phyloP scores from a whole-genome alignment of 2,888 invertebrate genomes.

The Phorcus lineatus region DNA sequence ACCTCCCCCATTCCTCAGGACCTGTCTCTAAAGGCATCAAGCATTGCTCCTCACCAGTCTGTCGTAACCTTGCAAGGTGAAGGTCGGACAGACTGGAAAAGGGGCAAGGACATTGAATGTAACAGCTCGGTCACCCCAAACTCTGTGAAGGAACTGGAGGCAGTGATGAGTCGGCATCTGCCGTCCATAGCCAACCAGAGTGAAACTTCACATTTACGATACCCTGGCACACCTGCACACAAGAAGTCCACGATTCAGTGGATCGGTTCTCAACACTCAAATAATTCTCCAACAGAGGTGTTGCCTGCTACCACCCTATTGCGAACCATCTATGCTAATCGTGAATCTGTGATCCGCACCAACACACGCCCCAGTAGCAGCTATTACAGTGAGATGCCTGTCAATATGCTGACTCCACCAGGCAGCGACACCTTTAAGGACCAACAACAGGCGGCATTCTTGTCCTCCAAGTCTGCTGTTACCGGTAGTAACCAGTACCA shows the following conservation, averaged over 20 bases:
- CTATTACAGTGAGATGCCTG: constrained; percentile 73
- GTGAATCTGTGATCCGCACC: constrained; percentile 95
- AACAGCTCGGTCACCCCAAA: constrained; percentile 28
- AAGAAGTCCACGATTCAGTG: constrained; percentile 84
- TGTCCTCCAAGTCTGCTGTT: constrained; percentile 29
- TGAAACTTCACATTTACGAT: constrained; percentile 82
- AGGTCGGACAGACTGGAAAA: constrained; percentile 13
- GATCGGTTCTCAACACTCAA: constrained; percentile 83
- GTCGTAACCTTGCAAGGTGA: constrained; percentile 12
- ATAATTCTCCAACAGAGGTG: constrained; percentile 77
- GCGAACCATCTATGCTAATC: constrained; percentile 91
- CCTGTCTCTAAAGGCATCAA: constrained; percentile 43
- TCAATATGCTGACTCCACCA: constrained; percentile 91
- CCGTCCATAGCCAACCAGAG: constrained; percentile 74
- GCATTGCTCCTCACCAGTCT: constrained; percentile 23
- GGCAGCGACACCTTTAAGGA: constrained; percentile 83
- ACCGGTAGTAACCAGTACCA: constrained; percentile 28
- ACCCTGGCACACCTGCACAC: constrained; percentile 78
- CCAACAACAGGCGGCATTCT: constrained; percentile 41
- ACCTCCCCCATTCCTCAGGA: constrained; percentile 51
- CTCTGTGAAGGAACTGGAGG: constrained; percentile 93
- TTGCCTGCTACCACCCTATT: constrained; percentile 92
- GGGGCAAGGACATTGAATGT: background rate
- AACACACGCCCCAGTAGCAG: constrained; percentile 67
- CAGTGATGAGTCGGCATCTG: constrained; percentile 96